Evolutionary conservation across 2,797 vertebrate species (phyloP).

Genomic region (Anas flavirostris): DNA sequence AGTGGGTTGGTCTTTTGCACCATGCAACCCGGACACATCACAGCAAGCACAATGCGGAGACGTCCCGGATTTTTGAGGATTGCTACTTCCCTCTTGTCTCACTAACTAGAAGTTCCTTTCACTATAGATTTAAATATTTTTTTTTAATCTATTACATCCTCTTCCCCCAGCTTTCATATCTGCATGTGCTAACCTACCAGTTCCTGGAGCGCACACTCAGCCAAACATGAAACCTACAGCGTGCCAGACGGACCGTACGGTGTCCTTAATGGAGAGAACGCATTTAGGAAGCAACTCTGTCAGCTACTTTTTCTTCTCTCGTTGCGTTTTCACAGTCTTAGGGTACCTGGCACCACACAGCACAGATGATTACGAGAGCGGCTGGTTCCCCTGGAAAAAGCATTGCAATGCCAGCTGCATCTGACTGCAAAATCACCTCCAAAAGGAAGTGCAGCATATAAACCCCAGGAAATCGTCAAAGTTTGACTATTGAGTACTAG

Average conservation of each 20-base stretch:
- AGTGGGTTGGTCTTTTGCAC: neutral
- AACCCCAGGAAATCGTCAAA: neutral
- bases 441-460: neutral
- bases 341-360: neutral
- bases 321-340: neutral
- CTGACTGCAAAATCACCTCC: neutral
- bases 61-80: neutral
- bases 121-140: neutral
- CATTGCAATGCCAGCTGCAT: neutral
- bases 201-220: neutral
- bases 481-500: neutral
- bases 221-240: neutral
- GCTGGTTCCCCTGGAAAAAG: neutral
- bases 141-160: neutral
- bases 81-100: neutral
- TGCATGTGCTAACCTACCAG: rapidly evolving
- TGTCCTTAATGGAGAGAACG: neutral
- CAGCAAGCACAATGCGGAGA: neutral
- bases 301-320: neutral
- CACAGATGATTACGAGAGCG: neutral
- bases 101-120: neutral
- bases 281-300: neutral
- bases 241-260: neutral
- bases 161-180: neutral
- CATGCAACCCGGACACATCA: neutral